Evolutionary conservation across 2,888 invertebrate species (phyloP).

Genomic region (Neuroscelio doddi): DNA sequence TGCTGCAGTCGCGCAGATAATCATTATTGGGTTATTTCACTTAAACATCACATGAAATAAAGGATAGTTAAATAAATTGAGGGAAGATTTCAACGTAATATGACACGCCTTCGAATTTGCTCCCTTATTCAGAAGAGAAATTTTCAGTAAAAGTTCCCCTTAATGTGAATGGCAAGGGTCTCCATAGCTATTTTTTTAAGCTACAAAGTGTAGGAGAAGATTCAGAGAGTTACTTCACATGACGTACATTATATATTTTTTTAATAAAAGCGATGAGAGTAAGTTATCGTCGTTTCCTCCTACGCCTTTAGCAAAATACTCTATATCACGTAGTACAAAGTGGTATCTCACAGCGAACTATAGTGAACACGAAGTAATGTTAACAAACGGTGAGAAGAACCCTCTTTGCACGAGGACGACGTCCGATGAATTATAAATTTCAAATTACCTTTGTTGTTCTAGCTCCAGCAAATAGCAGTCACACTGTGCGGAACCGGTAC

Average conservation of each 20-base stretch:
- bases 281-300: constrained; percentile 14
- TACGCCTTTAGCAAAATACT: constrained; percentile 4
- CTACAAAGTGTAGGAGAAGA: too few species aligned
- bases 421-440: constrained; percentile 49
- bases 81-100: too few species aligned
- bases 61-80: too few species aligned
- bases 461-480: constrained; percentile 36
- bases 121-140: constrained; percentile 7
- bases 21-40: constrained; percentile 49
- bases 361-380: constrained; percentile 10
- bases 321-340: not conserved
- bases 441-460: constrained; percentile 40
- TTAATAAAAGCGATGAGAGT: constrained; percentile 22
- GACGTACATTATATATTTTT: constrained; percentile 9
- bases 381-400: constrained; percentile 29
- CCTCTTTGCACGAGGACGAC: constrained; percentile 27
- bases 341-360: constrained; percentile 8
- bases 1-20: constrained; percentile 33
- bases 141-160: too few species aligned
- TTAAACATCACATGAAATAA: constrained; percentile 35
- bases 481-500: constrained; percentile 23
- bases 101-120: too few species aligned
- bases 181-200: too few species aligned
- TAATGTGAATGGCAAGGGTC: not conserved
- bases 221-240: too few species aligned